These are phyloP conservation scores for Vidua macroura DNA, from an alignment of 2,113 vertebrate species.

Conservation along the genomic window DNA sequence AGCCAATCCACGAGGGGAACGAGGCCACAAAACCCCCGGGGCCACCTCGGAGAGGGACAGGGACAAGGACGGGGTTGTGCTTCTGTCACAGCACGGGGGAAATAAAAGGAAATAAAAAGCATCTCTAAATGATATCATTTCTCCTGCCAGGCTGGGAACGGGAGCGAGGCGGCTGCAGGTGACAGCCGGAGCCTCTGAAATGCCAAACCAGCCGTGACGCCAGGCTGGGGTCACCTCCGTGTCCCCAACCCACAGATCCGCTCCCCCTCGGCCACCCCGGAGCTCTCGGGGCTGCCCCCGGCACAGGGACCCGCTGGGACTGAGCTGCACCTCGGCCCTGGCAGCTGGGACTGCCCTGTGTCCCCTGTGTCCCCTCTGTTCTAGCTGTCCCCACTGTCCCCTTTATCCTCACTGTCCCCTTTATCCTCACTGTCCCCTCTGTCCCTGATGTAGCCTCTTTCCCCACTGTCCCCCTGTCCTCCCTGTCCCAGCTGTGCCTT, in stretches of 20 bases:
- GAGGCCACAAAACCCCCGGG: fast-evolving
- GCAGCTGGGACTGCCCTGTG: background rate
- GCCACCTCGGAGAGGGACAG: background rate
- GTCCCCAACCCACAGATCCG: background rate
- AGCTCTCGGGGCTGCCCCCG: background rate
- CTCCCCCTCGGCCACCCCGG: fast-evolving
- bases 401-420: background rate
- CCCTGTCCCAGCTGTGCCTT: no score
- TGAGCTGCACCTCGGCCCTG: background rate
- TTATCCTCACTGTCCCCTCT: background rate
- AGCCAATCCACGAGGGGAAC: fast-evolving
- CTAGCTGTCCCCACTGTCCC: background rate
- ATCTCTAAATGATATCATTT: background rate
- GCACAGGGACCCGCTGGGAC: background rate
- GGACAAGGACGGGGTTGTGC: background rate
- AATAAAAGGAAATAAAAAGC: background rate
- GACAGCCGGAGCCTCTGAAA: background rate
- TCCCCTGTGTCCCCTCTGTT: background rate
- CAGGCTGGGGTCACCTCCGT: background rate
- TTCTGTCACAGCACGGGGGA: background rate
- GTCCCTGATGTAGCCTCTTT: no score
- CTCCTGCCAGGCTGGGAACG: background rate
- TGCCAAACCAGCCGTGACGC: background rate
- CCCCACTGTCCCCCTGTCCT: no score
- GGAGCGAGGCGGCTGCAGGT: background rate